phyloP scores from a whole-genome alignment of 1,140 invertebrate species.

The Cardiocondyla obscurior region DNA sequence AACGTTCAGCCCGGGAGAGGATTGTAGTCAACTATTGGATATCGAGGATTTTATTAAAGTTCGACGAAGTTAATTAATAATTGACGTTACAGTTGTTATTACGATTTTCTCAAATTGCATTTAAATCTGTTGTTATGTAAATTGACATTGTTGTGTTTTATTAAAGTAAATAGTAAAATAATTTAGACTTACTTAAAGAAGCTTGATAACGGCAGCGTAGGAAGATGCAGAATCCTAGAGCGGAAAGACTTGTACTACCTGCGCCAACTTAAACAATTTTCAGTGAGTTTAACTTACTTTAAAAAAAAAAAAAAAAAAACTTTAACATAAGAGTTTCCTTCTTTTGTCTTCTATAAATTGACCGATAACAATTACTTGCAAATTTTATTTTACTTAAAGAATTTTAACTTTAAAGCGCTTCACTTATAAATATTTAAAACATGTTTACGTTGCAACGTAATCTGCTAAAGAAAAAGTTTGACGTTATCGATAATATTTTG shows the following conservation, averaged over 20 bases:
- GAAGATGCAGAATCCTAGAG: not conserved
- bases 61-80: not conserved
- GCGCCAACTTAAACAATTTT: not conserved
- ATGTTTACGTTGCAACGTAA: not conserved
- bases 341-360: not conserved
- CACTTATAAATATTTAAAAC: not conserved
- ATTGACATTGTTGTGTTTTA: not conserved
- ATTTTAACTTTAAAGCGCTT: too few relatives aligned
- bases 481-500: conserved; percentile 20
- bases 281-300: not conserved
- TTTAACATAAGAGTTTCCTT: not conserved
- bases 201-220: conserved; percentile 5
- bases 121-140: not conserved
- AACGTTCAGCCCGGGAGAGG: conserved; percentile 42
- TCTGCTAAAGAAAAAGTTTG: not conserved
- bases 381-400: not conserved
- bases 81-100: conserved; percentile 3
- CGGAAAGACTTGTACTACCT: not conserved
- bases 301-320: conserved; percentile 8
- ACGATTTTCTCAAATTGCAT: not conserved
- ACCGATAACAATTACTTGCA: not conserved
- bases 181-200: conserved; percentile 4
- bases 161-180: conserved; percentile 4
- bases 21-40: conserved; percentile 34
- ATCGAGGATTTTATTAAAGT: conserved; percentile 56